Evolutionary conservation across 2,888 invertebrate species (phyloP).

Genomic region (Eledone cirrhosa): DNA sequence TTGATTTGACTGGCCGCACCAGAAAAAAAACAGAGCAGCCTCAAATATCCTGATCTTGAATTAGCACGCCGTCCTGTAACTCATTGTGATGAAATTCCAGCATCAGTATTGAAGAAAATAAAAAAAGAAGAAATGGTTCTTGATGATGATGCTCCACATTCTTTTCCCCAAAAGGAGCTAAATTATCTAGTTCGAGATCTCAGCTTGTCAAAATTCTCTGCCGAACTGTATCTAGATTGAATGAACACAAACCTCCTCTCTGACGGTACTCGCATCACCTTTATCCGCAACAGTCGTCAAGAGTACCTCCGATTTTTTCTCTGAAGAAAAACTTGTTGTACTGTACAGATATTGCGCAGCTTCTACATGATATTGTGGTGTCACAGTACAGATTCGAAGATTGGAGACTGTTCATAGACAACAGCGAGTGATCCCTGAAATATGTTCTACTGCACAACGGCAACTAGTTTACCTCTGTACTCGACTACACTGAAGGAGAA

Average conservation of each 20-base stretch:
- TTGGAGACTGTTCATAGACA: background rate
- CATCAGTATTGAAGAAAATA: background rate
- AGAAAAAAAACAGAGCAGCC: no score
- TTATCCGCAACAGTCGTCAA: no score
- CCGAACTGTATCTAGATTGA: no score
- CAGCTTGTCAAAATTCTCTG: no score
- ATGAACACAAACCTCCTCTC: no score
- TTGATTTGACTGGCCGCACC: no score
- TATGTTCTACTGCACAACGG: background rate
- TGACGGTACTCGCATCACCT: no score
- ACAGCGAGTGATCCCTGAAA: background rate
- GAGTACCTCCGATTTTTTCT: background rate
- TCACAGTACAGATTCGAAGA: background rate
- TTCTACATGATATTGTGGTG: background rate
- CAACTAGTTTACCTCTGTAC: slow-evolving; percentile 2
- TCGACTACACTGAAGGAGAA: background rate
- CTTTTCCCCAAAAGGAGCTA: no score
- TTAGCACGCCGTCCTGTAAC: background rate
- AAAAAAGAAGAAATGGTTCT: background rate
- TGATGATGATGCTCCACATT: no score
- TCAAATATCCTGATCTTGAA: background rate
- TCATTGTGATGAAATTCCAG: no score
- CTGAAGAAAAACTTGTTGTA: background rate
- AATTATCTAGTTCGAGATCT: no score
- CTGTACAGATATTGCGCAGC: background rate